Percentiles rank a stretch among this genome's conserved stretches.
phyloP scores from a whole-genome alignment of 2,888 invertebrate species.

The Microdon myrmicae region DNA sequence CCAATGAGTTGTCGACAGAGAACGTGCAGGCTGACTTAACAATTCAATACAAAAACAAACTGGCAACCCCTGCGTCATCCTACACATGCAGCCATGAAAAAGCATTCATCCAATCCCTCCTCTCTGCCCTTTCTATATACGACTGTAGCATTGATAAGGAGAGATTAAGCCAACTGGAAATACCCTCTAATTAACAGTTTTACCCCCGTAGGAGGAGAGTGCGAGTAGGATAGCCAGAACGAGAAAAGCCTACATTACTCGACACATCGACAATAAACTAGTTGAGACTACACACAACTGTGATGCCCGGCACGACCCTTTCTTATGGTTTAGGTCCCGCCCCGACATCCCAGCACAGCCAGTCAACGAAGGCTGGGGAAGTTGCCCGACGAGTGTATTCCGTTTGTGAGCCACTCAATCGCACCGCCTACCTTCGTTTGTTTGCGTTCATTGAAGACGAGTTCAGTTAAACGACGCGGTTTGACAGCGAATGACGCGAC shows the following conservation, averaged over 20 bases:
- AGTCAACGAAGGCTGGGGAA: constrained; percentile 39
- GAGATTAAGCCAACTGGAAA: constrained; percentile 47
- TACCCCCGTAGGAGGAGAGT: constrained; percentile 13
- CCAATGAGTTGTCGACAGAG: constrained; percentile 51
- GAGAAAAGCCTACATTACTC: not conserved
- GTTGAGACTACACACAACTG: constrained; percentile 22
- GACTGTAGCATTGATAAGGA: too few species aligned
- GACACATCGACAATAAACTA: constrained; percentile 9
- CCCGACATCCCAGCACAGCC: constrained; percentile 20
- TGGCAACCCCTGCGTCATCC: not conserved
- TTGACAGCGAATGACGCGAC: constrained; percentile 57
- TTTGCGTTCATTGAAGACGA: constrained; percentile 47
- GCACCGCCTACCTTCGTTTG: constrained; percentile 50
- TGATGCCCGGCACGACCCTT: constrained; percentile 29
- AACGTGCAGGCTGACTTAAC: constrained; percentile 48
- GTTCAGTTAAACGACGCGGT: constrained; percentile 59
- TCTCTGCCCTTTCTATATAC: too few species aligned
- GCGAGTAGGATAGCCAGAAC: not conserved
- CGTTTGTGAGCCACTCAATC: constrained; percentile 27
- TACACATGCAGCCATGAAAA: constrained; percentile 20
- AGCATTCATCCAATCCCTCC: constrained; percentile 43
- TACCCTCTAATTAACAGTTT: constrained; percentile 44
- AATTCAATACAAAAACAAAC: constrained; percentile 39
- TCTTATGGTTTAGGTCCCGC: constrained; percentile 22
- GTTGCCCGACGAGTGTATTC: constrained; percentile 36